Conservation (phyloP, 2,797 vertebrate species). For the Anguilla marmorata region DNA sequence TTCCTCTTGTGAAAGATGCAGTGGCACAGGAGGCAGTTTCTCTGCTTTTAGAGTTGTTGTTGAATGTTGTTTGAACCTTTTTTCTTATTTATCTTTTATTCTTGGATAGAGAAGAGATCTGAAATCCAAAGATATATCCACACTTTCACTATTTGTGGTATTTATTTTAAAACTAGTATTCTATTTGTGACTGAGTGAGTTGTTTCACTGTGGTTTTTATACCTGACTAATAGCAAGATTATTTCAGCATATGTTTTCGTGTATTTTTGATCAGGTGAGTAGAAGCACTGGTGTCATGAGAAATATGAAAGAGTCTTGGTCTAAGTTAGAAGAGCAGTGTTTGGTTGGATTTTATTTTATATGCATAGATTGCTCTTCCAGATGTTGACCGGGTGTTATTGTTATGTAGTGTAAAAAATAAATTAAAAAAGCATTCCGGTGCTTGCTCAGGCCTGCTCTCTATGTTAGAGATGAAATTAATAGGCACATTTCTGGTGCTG, state of each 20-base stretch:
- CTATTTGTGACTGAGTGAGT: background rate
- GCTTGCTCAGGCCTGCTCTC: conserved; percentile 61
- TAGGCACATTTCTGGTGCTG: conserved; percentile 61
- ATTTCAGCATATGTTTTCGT: background rate
- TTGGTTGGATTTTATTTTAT: conserved; percentile 24
- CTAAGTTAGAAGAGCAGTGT: background rate
- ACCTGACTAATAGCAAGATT: conserved; percentile 10
- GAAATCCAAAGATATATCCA: conserved; percentile 3
- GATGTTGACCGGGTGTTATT: conserved; percentile 6
- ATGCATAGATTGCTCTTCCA: conserved; percentile 38
- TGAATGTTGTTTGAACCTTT: conserved; percentile 6
- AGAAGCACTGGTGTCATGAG: background rate
- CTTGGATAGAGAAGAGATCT: conserved; percentile 11
- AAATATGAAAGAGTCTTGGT: conserved; percentile 39
- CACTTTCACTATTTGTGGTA: background rate
- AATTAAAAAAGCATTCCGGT: conserved; percentile 41
- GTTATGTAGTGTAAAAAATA: conserved; percentile 3
- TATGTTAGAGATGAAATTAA: conserved; percentile 68
- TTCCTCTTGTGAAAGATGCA: background rate
- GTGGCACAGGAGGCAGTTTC: background rate
- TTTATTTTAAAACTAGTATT: conserved; percentile 11
- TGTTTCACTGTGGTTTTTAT: conserved; percentile 13
- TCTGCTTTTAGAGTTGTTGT: background rate
- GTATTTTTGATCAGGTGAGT: background rate
- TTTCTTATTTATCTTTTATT: conserved; percentile 3